Conservation (phyloP, 2,113 vertebrate genomes). For the Mastomys natalensis region DNA sequence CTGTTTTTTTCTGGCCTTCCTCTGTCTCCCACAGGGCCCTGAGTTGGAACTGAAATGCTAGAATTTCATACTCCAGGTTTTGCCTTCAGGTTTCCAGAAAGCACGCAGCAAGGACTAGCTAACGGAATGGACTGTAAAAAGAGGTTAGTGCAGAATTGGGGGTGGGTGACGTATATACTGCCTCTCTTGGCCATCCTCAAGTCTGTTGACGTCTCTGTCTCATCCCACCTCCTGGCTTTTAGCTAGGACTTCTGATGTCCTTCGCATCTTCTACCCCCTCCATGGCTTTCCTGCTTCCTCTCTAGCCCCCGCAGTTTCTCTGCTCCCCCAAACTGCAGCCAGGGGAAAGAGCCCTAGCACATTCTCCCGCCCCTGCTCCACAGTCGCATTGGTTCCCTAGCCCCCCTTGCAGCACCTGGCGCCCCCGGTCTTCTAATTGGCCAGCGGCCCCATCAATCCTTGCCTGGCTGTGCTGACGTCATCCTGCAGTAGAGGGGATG, state of each 20-base stretch:
- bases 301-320: conserved; percentile 47
- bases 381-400: conserved; percentile 11
- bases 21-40: not conserved
- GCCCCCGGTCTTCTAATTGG: conserved; percentile 78
- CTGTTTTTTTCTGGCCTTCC: not conserved
- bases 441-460: conserved; percentile 72
- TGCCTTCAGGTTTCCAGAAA: conserved; percentile 17
- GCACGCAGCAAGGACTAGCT: not conserved
- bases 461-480: conserved; percentile 86
- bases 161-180: conserved; percentile 53
- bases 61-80: not conserved
- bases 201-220: conserved; percentile 62
- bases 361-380: conserved; percentile 58
- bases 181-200: conserved; percentile 38
- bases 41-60: not conserved
- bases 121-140: conserved; percentile 53
- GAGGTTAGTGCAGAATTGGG: conserved; percentile 63
- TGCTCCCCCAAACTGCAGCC: conserved; percentile 59
- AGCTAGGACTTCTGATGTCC: not conserved
- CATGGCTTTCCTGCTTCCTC: conserved; percentile 31
- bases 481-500: conserved; percentile 86
- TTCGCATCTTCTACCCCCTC: not conserved
- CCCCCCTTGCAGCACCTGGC: conserved; percentile 82
- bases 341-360: conserved; percentile 34
- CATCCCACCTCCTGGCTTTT: conserved; percentile 5